phyloP scores from a whole-genome alignment of 1,140 invertebrate species.

The Plodia interpunctella region DNA sequence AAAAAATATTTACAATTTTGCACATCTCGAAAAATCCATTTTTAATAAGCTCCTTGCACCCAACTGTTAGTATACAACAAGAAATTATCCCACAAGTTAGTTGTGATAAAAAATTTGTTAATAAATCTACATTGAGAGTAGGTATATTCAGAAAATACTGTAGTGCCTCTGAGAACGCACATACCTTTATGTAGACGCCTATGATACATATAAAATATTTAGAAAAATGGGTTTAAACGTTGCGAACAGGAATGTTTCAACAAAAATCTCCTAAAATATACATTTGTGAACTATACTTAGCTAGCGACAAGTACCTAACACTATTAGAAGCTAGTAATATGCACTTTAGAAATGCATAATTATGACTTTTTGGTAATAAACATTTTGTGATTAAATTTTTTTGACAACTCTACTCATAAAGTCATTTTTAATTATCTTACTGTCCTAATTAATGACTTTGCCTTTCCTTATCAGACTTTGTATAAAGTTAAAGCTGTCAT shows the following conservation, averaged over 20 bases:
- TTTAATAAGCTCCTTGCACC: neutral
- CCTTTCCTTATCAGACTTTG: constrained; percentile 37
- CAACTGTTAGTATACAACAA: constrained; percentile 1
- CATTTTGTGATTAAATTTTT: constrained; percentile 34
- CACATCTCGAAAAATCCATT: neutral
- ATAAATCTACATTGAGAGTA: constrained; percentile 4
- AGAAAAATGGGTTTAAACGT: constrained; percentile 25
- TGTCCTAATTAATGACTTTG: constrained; percentile 18
- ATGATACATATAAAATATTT: constrained; percentile 19
- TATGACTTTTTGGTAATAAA: constrained; percentile 54
- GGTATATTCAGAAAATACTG: neutral
- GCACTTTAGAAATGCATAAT: constrained; percentile 50
- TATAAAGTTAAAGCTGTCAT: constrained; percentile 46
- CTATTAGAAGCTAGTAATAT: constrained; percentile 35
- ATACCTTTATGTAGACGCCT: neutral
- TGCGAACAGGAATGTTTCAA: constrained; percentile 49
- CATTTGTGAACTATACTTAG: constrained; percentile 29
- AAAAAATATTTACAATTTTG: no score
- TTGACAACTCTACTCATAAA: no score
- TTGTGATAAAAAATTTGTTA: constrained; percentile 13
- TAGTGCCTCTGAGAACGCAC: neutral
- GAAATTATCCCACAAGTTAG: constrained; percentile 8
- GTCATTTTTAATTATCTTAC: neutral
- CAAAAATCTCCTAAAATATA: constrained; percentile 29
- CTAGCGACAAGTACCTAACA: constrained; percentile 42